Evolutionary conservation across 2,888 invertebrate species (phyloP), one percentile per base, ranked within the genome.

Genomic region (Phaonia tiefii): DNA sequence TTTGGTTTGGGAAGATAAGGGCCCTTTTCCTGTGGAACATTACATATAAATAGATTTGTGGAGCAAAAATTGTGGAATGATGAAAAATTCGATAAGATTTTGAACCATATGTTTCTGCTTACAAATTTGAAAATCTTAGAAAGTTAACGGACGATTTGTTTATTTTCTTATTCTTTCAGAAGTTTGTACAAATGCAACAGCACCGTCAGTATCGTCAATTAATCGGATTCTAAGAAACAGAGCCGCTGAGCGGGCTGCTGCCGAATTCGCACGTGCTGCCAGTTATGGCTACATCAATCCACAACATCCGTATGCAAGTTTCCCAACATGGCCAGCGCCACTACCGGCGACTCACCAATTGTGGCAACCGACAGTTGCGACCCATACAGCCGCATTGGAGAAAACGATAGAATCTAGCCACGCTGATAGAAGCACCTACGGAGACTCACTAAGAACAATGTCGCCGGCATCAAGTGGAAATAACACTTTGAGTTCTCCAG

Each of bases 161-260:
- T n/a, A 20, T 60, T 42, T 22, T 60, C 49, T 26, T 71, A 5
- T 60, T 44, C 22, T 72, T 73, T 37, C 46, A 98, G 98, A 96
- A 85, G 97, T 99, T 7, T 99, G 99, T 91, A 97, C 97, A 49
- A 97, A 97, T 89, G 96, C 96, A 67, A 98, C 98, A 20, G 98
- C 99, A 0, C 99, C 99, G 0, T 98, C 98, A 67, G 98, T 99
- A 2, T 98, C 98, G 87, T 98, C 98, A 84, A 99, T 99, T 90
- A 99, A 98, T 91, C 94, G 99, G 86, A 99, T 99, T 88, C 92
- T 99, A 72, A 92, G 99, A 83, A 99, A 99, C 90, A 93, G 99
- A 11, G 99, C 99, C 0, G 98, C 99, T 0, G 99, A 99, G 90
- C 92, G 98, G 5, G 98, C 98, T 0, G 98, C 98, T 0, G 97